Evolutionary conservation across 2,888 invertebrate genomes (phyloP), one percentile per base, ranked within the genome.

Genomic region (Lordiphosa andalusiaca): DNA sequence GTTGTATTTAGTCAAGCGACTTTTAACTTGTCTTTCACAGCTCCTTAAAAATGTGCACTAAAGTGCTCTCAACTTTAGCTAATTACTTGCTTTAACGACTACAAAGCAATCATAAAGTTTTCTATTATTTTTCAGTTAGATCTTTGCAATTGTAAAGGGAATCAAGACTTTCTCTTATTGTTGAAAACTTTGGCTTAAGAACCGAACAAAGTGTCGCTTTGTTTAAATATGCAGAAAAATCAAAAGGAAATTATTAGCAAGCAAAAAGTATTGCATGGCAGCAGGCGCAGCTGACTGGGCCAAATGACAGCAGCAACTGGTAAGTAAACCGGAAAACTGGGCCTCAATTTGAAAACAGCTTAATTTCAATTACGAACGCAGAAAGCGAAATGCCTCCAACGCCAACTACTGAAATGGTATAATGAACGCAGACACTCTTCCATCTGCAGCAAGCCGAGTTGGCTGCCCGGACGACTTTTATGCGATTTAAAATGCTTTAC

Each of bases 401-500:
- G 30, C 57, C 38, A 21, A 39, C 61, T 53, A 37, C 36, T 59
- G 65, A 60, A 54, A 56, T 58, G 47, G 46, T 54, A 46, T 60
- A 53, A 63, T 67, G 61, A 68, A 67, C 47, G 51, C 2, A 39
- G 13, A 36, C 37, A 21, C 4, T 13, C 46, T 40, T 13, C 30
- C 16, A 44, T 40, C 56, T 33, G 30, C 39, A 21, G 35, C 23
- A 36, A 53, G 10, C 53, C 39, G 51, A 36, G 40, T 19, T 30
- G 36, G 23, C 56, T 56, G 62, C 21, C 35, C 12, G 54, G 50
- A 53, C 66, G 54, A 53, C 51, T 58, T 74, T 56, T 53, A 54
- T 64, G 52, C 52, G 69, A 71, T 68, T 75, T 83, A 83, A 65
- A 75, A 80, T 72, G 55, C 81, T 66, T 53, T 64, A 61, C 80